Evolutionary conservation across 2,113 vertebrate species (phyloP).

Genomic region (Triplophysa rosa): DNA sequence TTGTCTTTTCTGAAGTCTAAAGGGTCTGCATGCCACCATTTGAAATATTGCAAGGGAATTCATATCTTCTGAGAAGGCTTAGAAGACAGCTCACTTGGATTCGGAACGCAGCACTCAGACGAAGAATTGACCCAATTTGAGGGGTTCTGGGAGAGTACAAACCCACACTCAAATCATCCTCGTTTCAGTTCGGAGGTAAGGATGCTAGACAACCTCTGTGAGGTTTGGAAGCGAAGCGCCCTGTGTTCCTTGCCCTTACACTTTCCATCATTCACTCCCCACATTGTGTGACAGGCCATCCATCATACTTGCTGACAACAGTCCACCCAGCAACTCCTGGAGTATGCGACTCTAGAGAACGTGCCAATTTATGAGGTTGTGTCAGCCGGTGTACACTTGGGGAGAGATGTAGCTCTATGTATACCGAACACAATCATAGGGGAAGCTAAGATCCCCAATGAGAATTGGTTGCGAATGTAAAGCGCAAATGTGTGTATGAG

Average conservation of each 20-base stretch:
- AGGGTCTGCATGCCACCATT: too few relatives aligned
- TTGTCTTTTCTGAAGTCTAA: too few relatives aligned
- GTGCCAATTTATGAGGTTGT: neutral
- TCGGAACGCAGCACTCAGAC: neutral
- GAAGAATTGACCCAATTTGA: neutral
- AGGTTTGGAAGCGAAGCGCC: slow-evolving; percentile 53
- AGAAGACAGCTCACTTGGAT: slow-evolving; percentile 15
- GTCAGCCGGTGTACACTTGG: slow-evolving; percentile 11
- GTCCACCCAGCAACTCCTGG: slow-evolving; percentile 37
- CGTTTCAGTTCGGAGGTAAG: neutral
- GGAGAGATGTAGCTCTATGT: neutral
- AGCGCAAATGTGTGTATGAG: neutral
- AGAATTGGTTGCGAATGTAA: neutral
- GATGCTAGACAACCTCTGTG: slow-evolving; percentile 26
- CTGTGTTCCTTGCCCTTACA: slow-evolving; percentile 57
- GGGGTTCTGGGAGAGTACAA: neutral
- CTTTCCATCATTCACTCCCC: slow-evolving; percentile 67
- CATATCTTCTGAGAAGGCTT: too few relatives aligned
- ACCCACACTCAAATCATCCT: neutral
- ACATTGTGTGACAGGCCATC: slow-evolving; percentile 66
- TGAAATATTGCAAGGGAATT: too few relatives aligned
- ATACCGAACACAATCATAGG: slow-evolving; percentile 13
- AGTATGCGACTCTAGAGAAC: slow-evolving; percentile 52
- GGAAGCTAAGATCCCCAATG: slow-evolving; percentile 13
- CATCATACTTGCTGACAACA: slow-evolving; percentile 67